Percentiles rank a stretch among this genome's conserved stretches.
Evolutionary conservation across 2,888 invertebrate species (phyloP).

Genomic region (Pyrocoelia pectoralis): DNA sequence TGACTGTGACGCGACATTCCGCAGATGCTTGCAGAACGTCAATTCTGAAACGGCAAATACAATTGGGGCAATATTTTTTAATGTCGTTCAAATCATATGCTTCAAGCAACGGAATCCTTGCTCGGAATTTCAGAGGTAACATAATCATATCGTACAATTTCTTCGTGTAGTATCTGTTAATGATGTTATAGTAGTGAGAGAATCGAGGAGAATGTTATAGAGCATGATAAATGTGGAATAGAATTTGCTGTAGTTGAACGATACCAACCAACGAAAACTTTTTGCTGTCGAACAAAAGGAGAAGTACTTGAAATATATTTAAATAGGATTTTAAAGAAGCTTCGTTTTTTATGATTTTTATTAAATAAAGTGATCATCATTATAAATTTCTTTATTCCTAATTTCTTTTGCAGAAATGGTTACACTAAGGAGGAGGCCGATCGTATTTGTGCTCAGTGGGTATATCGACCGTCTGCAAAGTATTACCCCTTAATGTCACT

Average conservation of each 20-base stretch:
- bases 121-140: conserved; percentile 69
- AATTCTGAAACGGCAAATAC: conserved; percentile 75
- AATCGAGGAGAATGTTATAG: neutral
- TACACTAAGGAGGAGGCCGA: conserved; percentile 67
- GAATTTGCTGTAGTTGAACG: conserved; percentile 20
- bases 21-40: conserved; percentile 71
- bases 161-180: too few relatives aligned
- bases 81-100: conserved; percentile 76
- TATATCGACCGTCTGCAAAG: conserved; percentile 70
- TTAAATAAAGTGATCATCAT: neutral
- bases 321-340: conserved; percentile 41
- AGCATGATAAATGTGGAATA: conserved; percentile 17
- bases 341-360: conserved; percentile 47
- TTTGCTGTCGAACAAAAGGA: conserved; percentile 29
- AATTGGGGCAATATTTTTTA: conserved; percentile 78
- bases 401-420: conserved; percentile 62
- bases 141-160: neutral
- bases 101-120: conserved; percentile 73
- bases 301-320: conserved; percentile 39
- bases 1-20: conserved; percentile 76
- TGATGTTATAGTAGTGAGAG: neutral
- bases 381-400: neutral
- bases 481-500: conserved; percentile 63
- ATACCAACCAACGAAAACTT: conserved; percentile 25
- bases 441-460: conserved; percentile 67